Evolutionary conservation across 2,888 invertebrate genomes (phyloP), one percentile per base, ranked within the genome.

Genomic region (Erebia epiphron): DNA sequence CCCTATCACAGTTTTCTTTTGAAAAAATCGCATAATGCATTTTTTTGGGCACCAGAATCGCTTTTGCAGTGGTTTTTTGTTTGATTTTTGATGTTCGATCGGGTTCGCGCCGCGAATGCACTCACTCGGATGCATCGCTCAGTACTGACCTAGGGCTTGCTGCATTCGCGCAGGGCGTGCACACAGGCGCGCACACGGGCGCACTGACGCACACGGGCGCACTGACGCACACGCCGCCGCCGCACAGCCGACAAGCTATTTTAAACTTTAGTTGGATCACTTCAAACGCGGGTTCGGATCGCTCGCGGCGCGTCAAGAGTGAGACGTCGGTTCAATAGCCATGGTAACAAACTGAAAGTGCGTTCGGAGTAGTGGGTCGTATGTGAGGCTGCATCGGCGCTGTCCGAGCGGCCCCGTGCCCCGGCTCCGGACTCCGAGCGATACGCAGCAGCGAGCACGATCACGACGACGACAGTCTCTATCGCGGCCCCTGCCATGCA

Each of bases 61-160:
- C 41, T 52, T 64, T 58, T 49, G 70, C 57, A 35, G 52, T 62
- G 64, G 64, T 70, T 67, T 73, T 69, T 73, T 73, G 68, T 75
- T 18, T 79, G 78, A 79, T 78, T 77, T 79, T 77, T 81, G 74
- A 73, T 75, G 61, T 76, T 76, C 73, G 69, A 66, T 68, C 41
- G 35, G 56, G 63, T 68, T 60, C 73, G 68, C 76, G 79, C 73
- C 76, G 76, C 73, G 76, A 74, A 79, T 82, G 84, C 84, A 83
- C 75, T 75, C 81, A 67, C 71, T 69, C 72, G 79, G 78, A 73
- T 85, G 84, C 85, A 84, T 75, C 78, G 76, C 72, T 75, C 80
- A 71, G 78, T 79, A 84, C 84, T 85, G 83, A 82, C 83, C 84
- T 85, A 85, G 81, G 84, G 80, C 79, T 78, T 74, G 74, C 73